Evolutionary conservation across 2,888 invertebrate genomes (phyloP), one percentile per base, ranked within the genome.

Genomic region (Lysandra bellargus): DNA sequence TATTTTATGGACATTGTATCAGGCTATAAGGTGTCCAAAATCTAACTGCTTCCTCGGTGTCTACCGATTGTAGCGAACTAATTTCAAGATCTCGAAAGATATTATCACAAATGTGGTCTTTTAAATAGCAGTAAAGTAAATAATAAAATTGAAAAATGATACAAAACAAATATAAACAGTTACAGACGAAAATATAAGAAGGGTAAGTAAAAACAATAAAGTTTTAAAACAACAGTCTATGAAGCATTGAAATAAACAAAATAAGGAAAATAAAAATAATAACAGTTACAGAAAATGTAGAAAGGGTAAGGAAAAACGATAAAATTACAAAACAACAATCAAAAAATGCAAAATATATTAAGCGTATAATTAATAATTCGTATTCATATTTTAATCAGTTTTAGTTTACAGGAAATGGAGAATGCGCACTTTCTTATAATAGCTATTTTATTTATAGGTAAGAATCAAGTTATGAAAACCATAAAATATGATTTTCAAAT

Each of bases 341-440:
- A 80, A 80, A 80, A 79, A 78, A 60, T 79, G 40, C 6, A 76
- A 57, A 76, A 57, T 57, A 76, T 6, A 76, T 57, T 76, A 53
- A 57, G 76, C 76, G 33, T 57, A 76, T 33, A 53, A 57, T 53
- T 37, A 37, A 14, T 69, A 69, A 33, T 69, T 69, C 5, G 14
- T 33, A 69, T 37, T 1, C 0, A 69, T 14, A 33, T 37, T 14
- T 69, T 69, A 37, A 69, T 69, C 17, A 57, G 37, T 76, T 76
- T 53, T 53, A 57, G 33, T 12, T 57, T 12, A 12, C 33, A 17
- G 33, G 53, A 53, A 53, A 76, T 76, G 76, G 53, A 49, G 6
- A 53, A 9, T 33, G 6, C 5, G 14, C 4, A 33, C 12, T 49
- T 75, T 17, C 17, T 53, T 6, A 5, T 57, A 6, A 5, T 57